Conservation (phyloP, 2,888 invertebrate species). For the Hypomecis punctinalis region DNA sequence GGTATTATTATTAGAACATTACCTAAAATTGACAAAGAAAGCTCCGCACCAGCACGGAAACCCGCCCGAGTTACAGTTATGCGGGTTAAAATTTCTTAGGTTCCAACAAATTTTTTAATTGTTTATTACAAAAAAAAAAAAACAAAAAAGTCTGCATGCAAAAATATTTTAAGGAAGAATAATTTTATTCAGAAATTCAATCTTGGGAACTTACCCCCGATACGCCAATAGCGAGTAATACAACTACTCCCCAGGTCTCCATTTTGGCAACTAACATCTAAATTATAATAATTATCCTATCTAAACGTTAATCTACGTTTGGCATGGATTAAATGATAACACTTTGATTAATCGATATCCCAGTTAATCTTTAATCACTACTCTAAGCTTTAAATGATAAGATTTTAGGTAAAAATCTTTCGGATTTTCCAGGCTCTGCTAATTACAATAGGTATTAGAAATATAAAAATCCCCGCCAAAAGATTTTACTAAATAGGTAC, state of each 20-base stretch:
- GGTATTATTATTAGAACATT: too few species aligned
- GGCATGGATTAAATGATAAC: slow-evolving; percentile 31
- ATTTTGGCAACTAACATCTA: slow-evolving; percentile 38
- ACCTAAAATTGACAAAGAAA: too few species aligned
- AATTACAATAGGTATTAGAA: not conserved
- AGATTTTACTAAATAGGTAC: too few species aligned
- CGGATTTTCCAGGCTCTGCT: not conserved
- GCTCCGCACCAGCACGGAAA: too few species aligned
- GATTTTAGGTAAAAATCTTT: not conserved
- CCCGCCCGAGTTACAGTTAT: too few species aligned
- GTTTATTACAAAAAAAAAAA: too few species aligned
- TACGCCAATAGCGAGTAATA: slow-evolving; percentile 46
- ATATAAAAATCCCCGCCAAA: not conserved
- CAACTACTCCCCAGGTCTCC: slow-evolving; percentile 40
- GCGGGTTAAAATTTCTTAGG: too few species aligned
- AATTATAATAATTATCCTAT: slow-evolving; percentile 17
- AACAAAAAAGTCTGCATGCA: too few species aligned
- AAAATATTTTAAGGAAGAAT: too few species aligned
- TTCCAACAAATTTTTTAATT: too few species aligned
- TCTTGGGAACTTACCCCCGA: slow-evolving; percentile 44
- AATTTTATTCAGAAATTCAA: too few species aligned
- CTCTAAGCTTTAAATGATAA: not conserved
- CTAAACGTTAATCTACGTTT: slow-evolving; percentile 36
- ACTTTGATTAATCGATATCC: slow-evolving; percentile 9
- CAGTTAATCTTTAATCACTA: slow-evolving; percentile 14